phyloP scores from a whole-genome alignment of 2,113 vertebrate species.

The Eleginops maclovinus region DNA sequence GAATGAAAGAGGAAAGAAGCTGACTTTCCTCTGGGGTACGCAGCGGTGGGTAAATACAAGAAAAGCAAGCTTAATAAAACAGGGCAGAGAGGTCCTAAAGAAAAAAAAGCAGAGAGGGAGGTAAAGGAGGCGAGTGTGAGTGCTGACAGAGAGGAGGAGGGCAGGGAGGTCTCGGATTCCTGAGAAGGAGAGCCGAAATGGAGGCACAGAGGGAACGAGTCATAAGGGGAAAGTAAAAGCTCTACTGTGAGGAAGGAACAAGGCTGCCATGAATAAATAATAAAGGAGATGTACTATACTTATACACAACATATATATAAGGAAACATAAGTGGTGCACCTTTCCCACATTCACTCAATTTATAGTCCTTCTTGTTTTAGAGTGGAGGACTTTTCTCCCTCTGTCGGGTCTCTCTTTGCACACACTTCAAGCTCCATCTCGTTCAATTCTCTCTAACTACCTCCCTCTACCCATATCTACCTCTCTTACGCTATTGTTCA shows the following conservation, averaged over 20 bases:
- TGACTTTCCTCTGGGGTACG: slow-evolving; percentile 16
- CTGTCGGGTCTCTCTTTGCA: slow-evolving; percentile 14
- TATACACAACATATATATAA: slow-evolving; percentile 31
- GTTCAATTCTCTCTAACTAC: slow-evolving; percentile 3
- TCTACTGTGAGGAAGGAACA: slow-evolving; percentile 37
- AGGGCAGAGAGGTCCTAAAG: slow-evolving; percentile 35
- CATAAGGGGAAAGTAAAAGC: slow-evolving; percentile 44
- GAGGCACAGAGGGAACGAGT: slow-evolving; percentile 24
- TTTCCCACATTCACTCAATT: slow-evolving; percentile 40
- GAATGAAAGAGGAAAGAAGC: slow-evolving; percentile 2
- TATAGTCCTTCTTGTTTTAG: slow-evolving; percentile 14
- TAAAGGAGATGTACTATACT: slow-evolving; percentile 18
- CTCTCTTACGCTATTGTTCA: slow-evolving; percentile 44
- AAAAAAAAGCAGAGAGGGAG: slow-evolving; percentile 5
- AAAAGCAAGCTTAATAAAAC: slow-evolving; percentile 40
- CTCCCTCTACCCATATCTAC: slow-evolving; percentile 13
- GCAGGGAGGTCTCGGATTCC: slow-evolving; percentile 16
- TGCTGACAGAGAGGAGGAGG: slow-evolving; percentile 16
- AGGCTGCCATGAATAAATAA: slow-evolving; percentile 70
- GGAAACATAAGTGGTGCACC: slow-evolving; percentile 29
- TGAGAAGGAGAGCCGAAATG: slow-evolving; percentile 12
- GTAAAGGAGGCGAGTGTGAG: slow-evolving; percentile 21
- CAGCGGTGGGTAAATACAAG: slow-evolving; percentile 29
- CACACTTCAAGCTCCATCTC: slow-evolving; percentile 25
- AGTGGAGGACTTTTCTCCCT: slow-evolving; percentile 6